Evolutionary conservation across 1,140 invertebrate genomes (phyloP), one percentile per base, ranked within the genome.

Genomic region (Amphibalanus amphitrite): DNA sequence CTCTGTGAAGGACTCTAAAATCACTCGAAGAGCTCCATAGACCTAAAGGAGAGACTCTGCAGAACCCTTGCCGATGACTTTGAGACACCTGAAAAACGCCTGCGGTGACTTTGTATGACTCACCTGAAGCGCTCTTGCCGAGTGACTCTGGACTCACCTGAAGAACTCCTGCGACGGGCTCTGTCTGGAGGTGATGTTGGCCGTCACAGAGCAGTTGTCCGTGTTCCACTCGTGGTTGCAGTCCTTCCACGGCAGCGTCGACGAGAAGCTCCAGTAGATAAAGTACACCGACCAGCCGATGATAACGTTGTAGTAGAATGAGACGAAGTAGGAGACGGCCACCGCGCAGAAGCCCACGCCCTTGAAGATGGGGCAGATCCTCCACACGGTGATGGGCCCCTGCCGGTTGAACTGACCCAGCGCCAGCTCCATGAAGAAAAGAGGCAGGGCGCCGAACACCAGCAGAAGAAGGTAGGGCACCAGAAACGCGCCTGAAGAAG

Each of bases 321-420:
- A 81, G 25, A 81, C 79, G 74, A 83, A 84, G 76, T 84, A 84
- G 29, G 83, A 82, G 47, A 86, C 84, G 59, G 86, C 75, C 6
- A 85, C 83, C 26, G 83, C 82, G 65, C 84, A 83, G 79, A 83
- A 85, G 6, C 85, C 85, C n/a, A 85, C 81, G 59, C 84, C 84
- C 79, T 81, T 80, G 70, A 82, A 79, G 29, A 82, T 71, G 23
- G 81, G 81, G 74, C 81, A 82, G 47, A 82, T 79, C 71, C 78
- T 79, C 79, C 81, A 82, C 23, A 82, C 75, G 30, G 77, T 80
- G 33, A 82, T 80, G 40, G 81, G 80, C 8, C 81, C 81, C 73
- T 78, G 76, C 47, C 79, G 72, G 71, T 80, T 77, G 72, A 79
- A 82, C 74, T 82, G 81, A 15, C 84, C 84, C 38, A 85, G 73